A percentile compares a stretch with the other conserved stretches of the same genome.
Evolutionary conservation across 1,140 invertebrate species (phyloP).

Genomic region (Penaeus vannamei): DNA sequence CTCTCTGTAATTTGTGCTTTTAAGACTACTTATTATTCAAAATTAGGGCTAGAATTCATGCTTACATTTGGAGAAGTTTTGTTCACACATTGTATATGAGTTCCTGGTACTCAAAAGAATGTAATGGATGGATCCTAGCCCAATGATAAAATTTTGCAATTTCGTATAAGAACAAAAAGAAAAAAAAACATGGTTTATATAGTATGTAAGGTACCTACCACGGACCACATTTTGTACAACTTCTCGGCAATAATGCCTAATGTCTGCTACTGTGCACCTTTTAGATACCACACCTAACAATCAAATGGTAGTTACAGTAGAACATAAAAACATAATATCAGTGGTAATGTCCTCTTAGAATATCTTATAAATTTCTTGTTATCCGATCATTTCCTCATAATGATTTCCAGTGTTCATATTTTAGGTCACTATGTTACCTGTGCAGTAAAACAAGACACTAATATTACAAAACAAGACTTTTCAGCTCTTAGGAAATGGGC

Average conservation of each 20-base stretch:
- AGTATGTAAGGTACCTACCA: conserved; percentile 61
- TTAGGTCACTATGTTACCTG: conserved; percentile 59
- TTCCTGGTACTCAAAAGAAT: conserved; percentile 27
- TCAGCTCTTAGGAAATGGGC: conserved; percentile 38
- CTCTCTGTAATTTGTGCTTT: conserved; percentile 37
- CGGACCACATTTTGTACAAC: conserved; percentile 66
- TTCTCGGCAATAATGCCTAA: conserved; percentile 63
- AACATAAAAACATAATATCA: conserved; percentile 51
- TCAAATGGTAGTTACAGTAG: conserved; percentile 60
- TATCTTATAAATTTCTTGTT: conserved; percentile 52
- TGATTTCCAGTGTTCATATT: conserved; percentile 51
- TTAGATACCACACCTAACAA: conserved; percentile 62
- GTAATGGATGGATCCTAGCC: conserved; percentile 45
- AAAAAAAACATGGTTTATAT: conserved; percentile 41
- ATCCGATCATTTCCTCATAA: conserved; percentile 55
- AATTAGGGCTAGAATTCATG: conserved; percentile 41
- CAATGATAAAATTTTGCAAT: conserved; percentile 47
- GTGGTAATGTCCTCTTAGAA: conserved; percentile 44
- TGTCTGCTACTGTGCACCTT: conserved; percentile 61
- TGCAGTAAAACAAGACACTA: conserved; percentile 51
- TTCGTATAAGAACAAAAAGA: conserved; percentile 44
- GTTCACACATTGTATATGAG: conserved; percentile 32
- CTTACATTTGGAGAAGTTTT: conserved; percentile 24
- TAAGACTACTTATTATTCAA: conserved; percentile 29
- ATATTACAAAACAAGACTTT: conserved; percentile 24